A percentile compares a stretch with the other conserved stretches of the same genome.
phyloP scores from a whole-genome alignment of 2,888 invertebrate species.

The Xestia ashworthii region DNA sequence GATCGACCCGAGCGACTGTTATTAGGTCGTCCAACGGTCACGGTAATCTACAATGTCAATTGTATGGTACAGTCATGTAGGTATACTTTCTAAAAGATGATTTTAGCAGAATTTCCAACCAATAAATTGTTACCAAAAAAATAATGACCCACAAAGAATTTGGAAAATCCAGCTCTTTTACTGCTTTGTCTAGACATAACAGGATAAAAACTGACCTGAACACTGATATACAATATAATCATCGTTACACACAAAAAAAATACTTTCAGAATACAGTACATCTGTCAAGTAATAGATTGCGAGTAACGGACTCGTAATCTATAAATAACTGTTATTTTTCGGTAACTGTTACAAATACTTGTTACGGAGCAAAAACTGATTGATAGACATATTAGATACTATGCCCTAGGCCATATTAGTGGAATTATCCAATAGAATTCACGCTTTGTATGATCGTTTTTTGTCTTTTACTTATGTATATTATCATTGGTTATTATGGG shows the following conservation, averaged over 20 bases:
- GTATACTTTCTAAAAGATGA: slow-evolving; percentile 3
- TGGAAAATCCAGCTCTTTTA: background rate
- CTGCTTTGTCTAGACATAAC: background rate
- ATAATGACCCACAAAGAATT: background rate
- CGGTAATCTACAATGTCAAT: background rate
- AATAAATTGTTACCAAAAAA: background rate
- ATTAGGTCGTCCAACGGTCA: no score
- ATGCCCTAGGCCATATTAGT: background rate
- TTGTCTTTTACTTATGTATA: no score
- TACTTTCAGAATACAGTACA: background rate
- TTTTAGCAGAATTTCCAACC: background rate
- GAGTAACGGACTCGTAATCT: no score
- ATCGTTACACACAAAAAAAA: background rate
- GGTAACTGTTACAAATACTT: background rate
- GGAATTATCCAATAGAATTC: background rate
- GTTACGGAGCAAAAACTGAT: slow-evolving; percentile 8
- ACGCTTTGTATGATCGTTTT: background rate
- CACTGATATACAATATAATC: background rate
- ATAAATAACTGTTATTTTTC: slow-evolving; percentile 6
- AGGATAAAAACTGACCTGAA: slow-evolving; percentile 2
- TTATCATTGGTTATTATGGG: no score
- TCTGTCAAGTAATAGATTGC: no score
- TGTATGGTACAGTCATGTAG: background rate
- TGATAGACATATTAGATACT: slow-evolving; percentile 9
- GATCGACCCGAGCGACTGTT: no score